Percentiles rank a stretch among this genome's conserved stretches.
phyloP scores from a whole-genome alignment of 2,888 invertebrate genomes.

The Thyatira batis region DNA sequence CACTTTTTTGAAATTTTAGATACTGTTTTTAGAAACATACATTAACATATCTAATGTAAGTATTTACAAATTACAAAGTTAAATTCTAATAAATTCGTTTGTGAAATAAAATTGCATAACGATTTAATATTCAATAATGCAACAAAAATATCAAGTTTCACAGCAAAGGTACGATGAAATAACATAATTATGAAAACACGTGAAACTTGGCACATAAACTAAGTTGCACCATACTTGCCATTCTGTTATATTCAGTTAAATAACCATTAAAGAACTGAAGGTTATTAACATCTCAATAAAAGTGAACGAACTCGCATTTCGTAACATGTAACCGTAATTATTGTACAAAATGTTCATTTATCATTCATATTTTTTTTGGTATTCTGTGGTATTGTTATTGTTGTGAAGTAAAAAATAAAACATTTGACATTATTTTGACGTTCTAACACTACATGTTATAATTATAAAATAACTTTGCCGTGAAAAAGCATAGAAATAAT shows the following conservation, averaged over 20 bases:
- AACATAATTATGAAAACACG: slow-evolving; percentile 3
- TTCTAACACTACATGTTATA: too few species aligned
- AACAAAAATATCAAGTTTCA: background rate
- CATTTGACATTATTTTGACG: too few species aligned
- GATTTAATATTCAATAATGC: background rate
- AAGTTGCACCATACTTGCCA: background rate
- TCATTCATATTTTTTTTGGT: background rate
- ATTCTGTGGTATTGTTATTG: background rate
- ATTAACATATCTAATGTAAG: too few species aligned
- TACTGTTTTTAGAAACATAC: too few species aligned
- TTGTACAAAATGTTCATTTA: slow-evolving; percentile 5
- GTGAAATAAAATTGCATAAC: background rate
- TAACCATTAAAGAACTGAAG: slow-evolving; percentile 35
- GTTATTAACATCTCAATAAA: slow-evolving; percentile 39
- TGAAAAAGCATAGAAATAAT: too few species aligned
- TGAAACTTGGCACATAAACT: background rate
- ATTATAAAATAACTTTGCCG: too few species aligned
- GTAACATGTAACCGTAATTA: slow-evolving; percentile 24
- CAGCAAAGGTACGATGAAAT: background rate
- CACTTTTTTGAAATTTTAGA: too few species aligned
- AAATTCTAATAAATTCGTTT: background rate
- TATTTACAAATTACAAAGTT: background rate
- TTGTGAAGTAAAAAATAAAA: background rate
- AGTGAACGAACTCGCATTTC: slow-evolving; percentile 36
- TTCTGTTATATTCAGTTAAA: slow-evolving; percentile 17